Percentiles rank a stretch among this genome's conserved stretches.
Evolutionary conservation across 2,888 invertebrate genomes (phyloP).

Genomic region (Aplocera efformata): DNA sequence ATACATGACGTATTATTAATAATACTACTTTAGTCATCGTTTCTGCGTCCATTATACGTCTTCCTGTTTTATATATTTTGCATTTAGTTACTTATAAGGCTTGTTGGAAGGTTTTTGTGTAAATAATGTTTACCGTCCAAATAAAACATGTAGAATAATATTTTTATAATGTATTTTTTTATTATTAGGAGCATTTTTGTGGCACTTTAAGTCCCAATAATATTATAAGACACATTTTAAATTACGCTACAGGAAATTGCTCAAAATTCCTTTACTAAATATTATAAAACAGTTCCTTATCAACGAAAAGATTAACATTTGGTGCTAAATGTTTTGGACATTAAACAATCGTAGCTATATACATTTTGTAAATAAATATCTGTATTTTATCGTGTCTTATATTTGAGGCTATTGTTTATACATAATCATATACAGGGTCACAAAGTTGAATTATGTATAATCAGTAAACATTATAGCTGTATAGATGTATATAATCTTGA

Average conservation of each 20-base stretch:
- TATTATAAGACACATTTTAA: too few species aligned
- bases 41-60: slow-evolving; percentile 57
- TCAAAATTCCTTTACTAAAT: slow-evolving; percentile 2
- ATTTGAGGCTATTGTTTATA: slow-evolving; percentile 63
- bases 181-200: too few species aligned
- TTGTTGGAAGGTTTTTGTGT: slow-evolving; percentile 49
- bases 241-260: slow-evolving; percentile 9
- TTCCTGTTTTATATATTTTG: slow-evolving; percentile 71
- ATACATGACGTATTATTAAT: slow-evolving; percentile 33
- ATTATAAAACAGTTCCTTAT: slow-evolving; percentile 18
- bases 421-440: slow-evolving; percentile 64
- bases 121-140: slow-evolving; percentile 69
- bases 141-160: slow-evolving; percentile 39
- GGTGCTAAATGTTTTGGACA: slow-evolving; percentile 62
- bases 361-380: slow-evolving; percentile 54
- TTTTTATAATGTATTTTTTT: slow-evolving; percentile 17
- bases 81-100: slow-evolving; percentile 70
- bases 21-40: slow-evolving; percentile 47
- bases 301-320: slow-evolving; percentile 38
- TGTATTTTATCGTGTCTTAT: slow-evolving; percentile 48
- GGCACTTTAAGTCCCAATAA: too few species aligned
- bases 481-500: slow-evolving; percentile 46
- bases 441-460: slow-evolving; percentile 59
- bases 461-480: slow-evolving; percentile 48
- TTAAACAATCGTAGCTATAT: slow-evolving; percentile 38